Conservation (phyloP, 2,888 invertebrate genomes). For the Xanthia togata region DNA sequence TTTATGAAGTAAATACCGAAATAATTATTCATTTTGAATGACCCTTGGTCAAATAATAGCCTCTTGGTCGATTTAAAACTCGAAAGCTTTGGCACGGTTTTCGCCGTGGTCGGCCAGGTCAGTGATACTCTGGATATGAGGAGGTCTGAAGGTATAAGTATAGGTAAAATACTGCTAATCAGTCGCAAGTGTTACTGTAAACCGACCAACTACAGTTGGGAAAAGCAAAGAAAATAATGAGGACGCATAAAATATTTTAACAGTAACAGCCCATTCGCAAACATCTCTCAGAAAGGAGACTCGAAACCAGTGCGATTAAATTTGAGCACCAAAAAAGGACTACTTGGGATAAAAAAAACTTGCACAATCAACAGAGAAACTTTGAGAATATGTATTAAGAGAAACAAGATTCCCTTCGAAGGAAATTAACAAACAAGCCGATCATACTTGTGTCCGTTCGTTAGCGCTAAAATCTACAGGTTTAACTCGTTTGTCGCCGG, state of each 20-base stretch:
- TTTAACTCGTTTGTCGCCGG: slow-evolving; percentile 41
- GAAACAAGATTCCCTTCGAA: slow-evolving; percentile 41
- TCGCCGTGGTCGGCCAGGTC: background rate
- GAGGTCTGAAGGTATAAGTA: no score
- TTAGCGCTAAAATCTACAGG: slow-evolving; percentile 49
- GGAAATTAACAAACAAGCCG: slow-evolving; percentile 44
- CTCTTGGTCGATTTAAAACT: no score
- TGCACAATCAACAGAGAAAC: slow-evolving; percentile 36
- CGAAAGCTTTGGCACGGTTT: no score
- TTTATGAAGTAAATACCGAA: background rate
- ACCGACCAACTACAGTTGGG: no score
- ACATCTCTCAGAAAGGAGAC: background rate
- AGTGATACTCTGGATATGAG: no score
- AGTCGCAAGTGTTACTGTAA: background rate
- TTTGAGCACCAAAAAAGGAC: slow-evolving; percentile 5
- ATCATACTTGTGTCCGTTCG: slow-evolving; percentile 32
- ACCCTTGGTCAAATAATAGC: background rate
- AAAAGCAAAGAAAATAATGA: background rate
- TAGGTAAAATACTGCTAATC: background rate
- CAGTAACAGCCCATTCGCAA: background rate
- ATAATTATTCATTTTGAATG: background rate
- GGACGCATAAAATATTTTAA: background rate
- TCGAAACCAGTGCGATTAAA: background rate
- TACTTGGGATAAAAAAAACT: slow-evolving; percentile 12
- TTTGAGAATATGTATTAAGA: slow-evolving; percentile 30